Evolutionary conservation across 2,797 vertebrate species (phyloP).

Genomic region (Gallirallus australis): DNA sequence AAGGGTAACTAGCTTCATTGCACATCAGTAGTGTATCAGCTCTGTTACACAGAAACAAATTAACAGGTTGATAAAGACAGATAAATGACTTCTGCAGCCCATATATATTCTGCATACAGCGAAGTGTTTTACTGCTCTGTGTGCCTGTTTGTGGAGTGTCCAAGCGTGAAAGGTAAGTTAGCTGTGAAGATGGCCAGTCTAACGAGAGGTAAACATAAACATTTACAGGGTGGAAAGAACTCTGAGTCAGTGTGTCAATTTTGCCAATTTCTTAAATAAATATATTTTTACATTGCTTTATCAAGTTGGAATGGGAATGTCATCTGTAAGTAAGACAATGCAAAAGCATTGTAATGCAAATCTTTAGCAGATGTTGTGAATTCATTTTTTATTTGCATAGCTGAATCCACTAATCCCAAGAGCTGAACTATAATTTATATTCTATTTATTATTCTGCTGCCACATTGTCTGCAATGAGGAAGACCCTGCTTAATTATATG

Average conservation of each 20-base stretch:
- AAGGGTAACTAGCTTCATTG: neutral
- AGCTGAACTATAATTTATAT: slow-evolving; percentile 45
- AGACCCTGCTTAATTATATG: slow-evolving; percentile 28
- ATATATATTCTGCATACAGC: neutral
- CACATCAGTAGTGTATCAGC: neutral
- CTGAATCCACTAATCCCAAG: slow-evolving; percentile 32
- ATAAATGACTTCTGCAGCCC: neutral
- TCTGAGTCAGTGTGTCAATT: neutral
- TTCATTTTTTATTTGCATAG: slow-evolving; percentile 43
- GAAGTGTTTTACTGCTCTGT: neutral
- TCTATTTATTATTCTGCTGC: slow-evolving; percentile 38
- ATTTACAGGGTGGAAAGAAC: neutral
- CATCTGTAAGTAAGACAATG: slow-evolving; percentile 3
- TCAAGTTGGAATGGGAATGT: neutral
- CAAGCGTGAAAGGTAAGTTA: neutral
- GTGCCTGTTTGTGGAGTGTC: neutral
- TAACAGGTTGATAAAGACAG: neutral
- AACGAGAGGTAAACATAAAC: neutral
- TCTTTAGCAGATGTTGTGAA: slow-evolving; percentile 55
- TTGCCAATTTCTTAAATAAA: slow-evolving; percentile 18
- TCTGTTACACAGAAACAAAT: neutral
- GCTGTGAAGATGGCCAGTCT: neutral
- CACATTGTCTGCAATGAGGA: slow-evolving; percentile 12
- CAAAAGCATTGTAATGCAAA: slow-evolving; percentile 45
- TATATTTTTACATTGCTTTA: neutral